phyloP scores from a whole-genome alignment of 2,888 invertebrate species.

The Conomelus anceps region DNA sequence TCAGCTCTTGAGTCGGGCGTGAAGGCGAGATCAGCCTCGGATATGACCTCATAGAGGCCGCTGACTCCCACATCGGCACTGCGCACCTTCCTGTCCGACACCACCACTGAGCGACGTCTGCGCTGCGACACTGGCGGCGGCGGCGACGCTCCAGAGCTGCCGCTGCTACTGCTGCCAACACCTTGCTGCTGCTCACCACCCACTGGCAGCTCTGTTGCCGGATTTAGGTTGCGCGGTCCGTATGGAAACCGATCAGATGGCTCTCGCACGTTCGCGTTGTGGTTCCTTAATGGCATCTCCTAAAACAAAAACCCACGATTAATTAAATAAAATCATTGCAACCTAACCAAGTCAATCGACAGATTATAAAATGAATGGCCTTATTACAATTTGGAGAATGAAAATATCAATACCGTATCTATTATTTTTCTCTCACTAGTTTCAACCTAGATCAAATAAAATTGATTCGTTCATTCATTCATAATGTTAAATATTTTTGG shows the following conservation, averaged over 20 bases:
- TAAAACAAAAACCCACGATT: constrained; percentile 25
- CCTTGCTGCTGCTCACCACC: too few relatives aligned
- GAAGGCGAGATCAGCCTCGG: constrained; percentile 85
- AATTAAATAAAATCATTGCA: background rate
- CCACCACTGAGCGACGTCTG: constrained; percentile 56
- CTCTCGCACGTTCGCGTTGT: constrained; percentile 22
- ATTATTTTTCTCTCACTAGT: too few relatives aligned
- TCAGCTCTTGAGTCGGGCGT: constrained; percentile 73
- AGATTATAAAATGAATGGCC: too few relatives aligned
- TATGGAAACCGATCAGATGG: constrained; percentile 63
- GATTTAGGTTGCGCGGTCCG: constrained; percentile 60
- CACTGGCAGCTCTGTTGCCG: constrained; percentile 26
- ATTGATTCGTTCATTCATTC: too few relatives aligned
- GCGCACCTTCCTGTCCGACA: constrained; percentile 65
- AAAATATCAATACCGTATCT: too few relatives aligned
- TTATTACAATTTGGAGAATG: background rate
- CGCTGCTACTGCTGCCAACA: too few relatives aligned
- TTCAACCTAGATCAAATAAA: too few relatives aligned
- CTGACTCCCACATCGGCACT: constrained; percentile 86
- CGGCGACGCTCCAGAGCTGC: constrained; percentile 41
- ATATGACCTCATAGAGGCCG: constrained; percentile 83
- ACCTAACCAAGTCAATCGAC: background rate
- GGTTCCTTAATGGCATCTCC: constrained; percentile 39
- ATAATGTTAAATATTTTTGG: too few relatives aligned
- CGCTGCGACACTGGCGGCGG: constrained; percentile 42